These are phyloP conservation scores for Pocillopora damicornis DNA, from an alignment of 64 coral and sea anemone species.

Conservation along the genomic window DNA sequence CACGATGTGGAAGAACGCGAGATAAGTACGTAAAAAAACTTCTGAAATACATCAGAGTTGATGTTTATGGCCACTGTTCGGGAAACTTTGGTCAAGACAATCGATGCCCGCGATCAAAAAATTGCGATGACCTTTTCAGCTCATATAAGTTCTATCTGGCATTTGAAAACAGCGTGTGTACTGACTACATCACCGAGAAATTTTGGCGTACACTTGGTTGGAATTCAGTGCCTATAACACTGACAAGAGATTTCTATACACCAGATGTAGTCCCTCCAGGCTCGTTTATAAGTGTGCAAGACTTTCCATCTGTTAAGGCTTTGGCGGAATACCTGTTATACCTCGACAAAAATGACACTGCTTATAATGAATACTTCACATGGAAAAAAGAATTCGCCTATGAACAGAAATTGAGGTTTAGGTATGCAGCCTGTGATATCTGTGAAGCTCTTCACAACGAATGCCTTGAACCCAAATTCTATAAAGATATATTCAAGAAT, in stretches of 20 bases:
- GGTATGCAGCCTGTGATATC: not conserved
- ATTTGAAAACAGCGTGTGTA: not conserved
- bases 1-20: not conserved
- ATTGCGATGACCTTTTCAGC: not conserved
- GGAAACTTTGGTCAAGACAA: not conserved
- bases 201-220: not conserved
- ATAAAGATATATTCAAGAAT: not conserved
- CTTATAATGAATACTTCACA: not conserved
- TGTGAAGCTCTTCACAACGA: not conserved
- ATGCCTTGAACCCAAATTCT: not conserved
- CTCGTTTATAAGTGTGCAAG: not conserved
- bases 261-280: not conserved
- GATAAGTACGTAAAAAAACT: not conserved
- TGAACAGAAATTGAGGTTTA: not conserved
- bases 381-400: not conserved
- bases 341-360: conserved; percentile 2
- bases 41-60: not conserved
- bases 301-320: conserved; percentile 17
- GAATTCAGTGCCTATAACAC: not conserved
- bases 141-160: conserved; percentile 2
- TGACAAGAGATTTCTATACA: not conserved
- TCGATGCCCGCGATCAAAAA: not conserved
- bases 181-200: conserved; percentile 17
- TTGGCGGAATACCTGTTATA: not conserved
- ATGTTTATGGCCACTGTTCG: conserved; percentile 11